phyloP scores from a whole-genome alignment of 1,140 invertebrate species.

The Yoshiicerus persimilis region DNA sequence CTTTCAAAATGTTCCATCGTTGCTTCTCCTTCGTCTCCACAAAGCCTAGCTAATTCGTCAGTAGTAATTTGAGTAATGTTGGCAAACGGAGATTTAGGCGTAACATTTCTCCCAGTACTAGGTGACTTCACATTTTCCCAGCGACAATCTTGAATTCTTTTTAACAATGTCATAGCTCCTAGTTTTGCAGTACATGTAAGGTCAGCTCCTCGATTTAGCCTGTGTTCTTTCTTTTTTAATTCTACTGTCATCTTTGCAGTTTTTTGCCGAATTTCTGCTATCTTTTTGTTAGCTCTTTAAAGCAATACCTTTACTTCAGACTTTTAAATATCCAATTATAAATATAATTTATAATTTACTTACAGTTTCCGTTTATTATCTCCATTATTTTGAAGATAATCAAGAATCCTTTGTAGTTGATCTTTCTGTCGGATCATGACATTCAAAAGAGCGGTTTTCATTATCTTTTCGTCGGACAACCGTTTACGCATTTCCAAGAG shows the following conservation, averaged over 20 bases:
- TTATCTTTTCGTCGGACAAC: neutral
- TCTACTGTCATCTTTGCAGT: neutral
- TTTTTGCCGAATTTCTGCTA: neutral
- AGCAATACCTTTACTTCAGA: too few species aligned
- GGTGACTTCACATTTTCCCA: neutral
- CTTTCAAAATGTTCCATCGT: neutral
- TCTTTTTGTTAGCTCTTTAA: neutral
- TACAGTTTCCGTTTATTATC: neutral
- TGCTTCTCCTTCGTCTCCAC: neutral
- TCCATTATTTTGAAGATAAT: neutral
- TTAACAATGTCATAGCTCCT: neutral
- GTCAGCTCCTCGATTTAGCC: neutral
- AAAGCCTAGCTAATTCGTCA: neutral
- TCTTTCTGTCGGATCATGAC: neutral
- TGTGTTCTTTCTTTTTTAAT: neutral
- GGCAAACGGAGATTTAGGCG: too few species aligned
- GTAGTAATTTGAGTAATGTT: too few species aligned
- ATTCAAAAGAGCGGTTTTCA: neutral
- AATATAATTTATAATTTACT: neutral
- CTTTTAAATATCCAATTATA: too few species aligned
- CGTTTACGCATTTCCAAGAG: neutral
- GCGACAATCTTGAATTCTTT: neutral
- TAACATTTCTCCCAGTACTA: neutral
- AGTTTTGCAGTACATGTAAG: neutral
- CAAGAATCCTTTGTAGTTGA: neutral